Percentiles rank a stretch among this genome's conserved stretches.
These are phyloP conservation scores for Dryomyza anilis DNA, from an alignment of 2,888 invertebrate genomes.

Conservation along the genomic window DNA sequence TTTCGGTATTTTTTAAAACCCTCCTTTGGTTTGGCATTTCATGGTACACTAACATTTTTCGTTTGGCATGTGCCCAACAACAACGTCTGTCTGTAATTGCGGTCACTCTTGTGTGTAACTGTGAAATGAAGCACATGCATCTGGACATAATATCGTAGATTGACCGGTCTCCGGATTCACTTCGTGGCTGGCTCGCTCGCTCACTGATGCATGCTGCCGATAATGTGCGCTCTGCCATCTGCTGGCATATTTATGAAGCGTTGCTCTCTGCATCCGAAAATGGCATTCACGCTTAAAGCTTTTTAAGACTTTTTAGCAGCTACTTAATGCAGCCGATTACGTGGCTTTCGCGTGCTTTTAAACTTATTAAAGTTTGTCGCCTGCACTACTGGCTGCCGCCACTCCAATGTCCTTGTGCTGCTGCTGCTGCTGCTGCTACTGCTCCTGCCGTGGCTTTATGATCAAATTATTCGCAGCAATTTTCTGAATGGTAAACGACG, in stretches of 20 bases:
- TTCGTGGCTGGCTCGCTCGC: not conserved
- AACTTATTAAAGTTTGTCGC: not conserved
- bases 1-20: too few relatives aligned
- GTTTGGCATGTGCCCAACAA: too few relatives aligned
- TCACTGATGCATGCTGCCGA: not conserved
- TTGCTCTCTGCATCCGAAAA: not conserved
- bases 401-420: not conserved
- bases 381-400: too few relatives aligned
- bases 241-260: not conserved
- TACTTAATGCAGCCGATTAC: not conserved
- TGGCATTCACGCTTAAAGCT: not conserved
- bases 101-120: too few relatives aligned
- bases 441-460: not conserved
- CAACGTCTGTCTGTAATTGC: too few relatives aligned
- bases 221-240: not conserved
- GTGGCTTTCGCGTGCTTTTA: not conserved
- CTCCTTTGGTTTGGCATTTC: too few relatives aligned
- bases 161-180: too few relatives aligned
- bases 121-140: too few relatives aligned
- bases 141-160: too few relatives aligned
- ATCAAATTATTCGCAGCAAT: conserved; percentile 1
- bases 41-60: too few relatives aligned
- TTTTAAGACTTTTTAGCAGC: not conserved
- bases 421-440: not conserved
- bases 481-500: conserved; percentile 2